Evolutionary conservation across 1,140 invertebrate genomes (phyloP).

Genomic region (Ruditapes philippinarum): DNA sequence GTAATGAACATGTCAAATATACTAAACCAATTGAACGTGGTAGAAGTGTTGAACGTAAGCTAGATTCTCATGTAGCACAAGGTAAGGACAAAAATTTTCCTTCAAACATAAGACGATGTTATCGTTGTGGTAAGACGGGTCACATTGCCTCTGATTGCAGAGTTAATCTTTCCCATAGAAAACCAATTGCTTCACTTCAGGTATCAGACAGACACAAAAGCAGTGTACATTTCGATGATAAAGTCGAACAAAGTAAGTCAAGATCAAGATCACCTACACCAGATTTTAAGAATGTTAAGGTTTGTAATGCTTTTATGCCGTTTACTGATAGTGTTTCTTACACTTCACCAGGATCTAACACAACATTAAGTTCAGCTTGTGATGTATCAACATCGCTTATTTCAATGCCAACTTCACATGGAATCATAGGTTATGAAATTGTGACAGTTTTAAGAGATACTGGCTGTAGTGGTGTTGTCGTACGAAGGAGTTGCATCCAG

Average conservation of each 20-base stretch:
- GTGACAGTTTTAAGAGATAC: conserved; percentile 66
- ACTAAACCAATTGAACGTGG: neutral
- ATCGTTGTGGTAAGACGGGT: neutral
- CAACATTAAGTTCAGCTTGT: neutral
- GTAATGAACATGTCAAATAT: neutral
- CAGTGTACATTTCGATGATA: neutral
- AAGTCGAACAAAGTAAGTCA: neutral
- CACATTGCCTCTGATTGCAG: neutral
- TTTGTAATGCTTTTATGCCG: conserved; percentile 3
- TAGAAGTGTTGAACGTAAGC: neutral
- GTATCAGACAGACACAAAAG: neutral
- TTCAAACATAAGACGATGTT: neutral
- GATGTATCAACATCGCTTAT: neutral
- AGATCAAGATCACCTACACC: neutral
- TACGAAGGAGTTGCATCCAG: conserved; percentile 2
- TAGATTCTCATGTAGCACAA: neutral
- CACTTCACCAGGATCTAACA: neutral
- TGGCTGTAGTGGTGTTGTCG: conserved; percentile 67
- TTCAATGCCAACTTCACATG: conserved; percentile 37
- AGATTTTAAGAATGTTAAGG: neutral
- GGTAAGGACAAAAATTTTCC: neutral
- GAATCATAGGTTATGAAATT: conserved; percentile 6
- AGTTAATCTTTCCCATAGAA: neutral
- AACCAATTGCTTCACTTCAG: neutral
- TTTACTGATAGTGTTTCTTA: neutral